Evolutionary conservation across 2,797 vertebrate species (phyloP).

Genomic region (Fistularia commersonii): DNA sequence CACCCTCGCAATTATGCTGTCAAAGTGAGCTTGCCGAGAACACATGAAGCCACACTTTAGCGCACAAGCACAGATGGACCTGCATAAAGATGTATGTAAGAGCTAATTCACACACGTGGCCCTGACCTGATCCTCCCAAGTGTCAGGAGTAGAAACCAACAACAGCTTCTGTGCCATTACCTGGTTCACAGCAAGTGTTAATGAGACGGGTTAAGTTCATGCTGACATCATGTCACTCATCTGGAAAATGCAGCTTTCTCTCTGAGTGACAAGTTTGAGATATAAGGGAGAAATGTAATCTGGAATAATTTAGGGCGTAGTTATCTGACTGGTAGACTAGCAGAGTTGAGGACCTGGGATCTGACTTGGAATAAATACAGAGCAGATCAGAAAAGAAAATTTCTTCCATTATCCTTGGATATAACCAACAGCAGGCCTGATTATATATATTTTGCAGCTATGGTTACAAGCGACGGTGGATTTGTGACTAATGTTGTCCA

Average conservation of each 20-base stretch:
- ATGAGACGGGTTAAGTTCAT: slow-evolving; percentile 13
- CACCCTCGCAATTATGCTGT: too few relatives aligned
- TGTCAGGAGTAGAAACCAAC: slow-evolving; percentile 6
- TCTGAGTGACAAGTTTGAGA: slow-evolving; percentile 20
- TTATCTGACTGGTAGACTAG: slow-evolving; percentile 10
- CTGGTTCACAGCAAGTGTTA: slow-evolving; percentile 13
- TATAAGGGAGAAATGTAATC: slow-evolving; percentile 17
- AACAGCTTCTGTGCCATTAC: slow-evolving; percentile 9
- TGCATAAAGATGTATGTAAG: too few relatives aligned
- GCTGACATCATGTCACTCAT: slow-evolving; percentile 18
- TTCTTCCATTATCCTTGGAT: neutral
- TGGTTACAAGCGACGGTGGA: slow-evolving; percentile 22
- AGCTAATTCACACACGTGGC: neutral
- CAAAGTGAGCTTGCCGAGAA: too few relatives aligned
- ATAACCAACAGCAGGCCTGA: slow-evolving; percentile 1
- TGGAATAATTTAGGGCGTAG: slow-evolving; percentile 19
- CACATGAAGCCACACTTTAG: too few relatives aligned
- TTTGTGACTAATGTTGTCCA: slow-evolving; percentile 16
- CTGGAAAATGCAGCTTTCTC: slow-evolving; percentile 11
- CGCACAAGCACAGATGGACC: too few relatives aligned
- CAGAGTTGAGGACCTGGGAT: neutral
- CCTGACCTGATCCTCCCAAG: neutral
- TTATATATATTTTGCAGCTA: slow-evolving; percentile 17
- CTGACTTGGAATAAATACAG: slow-evolving; percentile 13
- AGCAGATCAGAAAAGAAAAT: slow-evolving; percentile 6